Evolutionary conservation across 2,113 vertebrate genomes (phyloP).

Genomic region (Amphilophus citrinellus): DNA sequence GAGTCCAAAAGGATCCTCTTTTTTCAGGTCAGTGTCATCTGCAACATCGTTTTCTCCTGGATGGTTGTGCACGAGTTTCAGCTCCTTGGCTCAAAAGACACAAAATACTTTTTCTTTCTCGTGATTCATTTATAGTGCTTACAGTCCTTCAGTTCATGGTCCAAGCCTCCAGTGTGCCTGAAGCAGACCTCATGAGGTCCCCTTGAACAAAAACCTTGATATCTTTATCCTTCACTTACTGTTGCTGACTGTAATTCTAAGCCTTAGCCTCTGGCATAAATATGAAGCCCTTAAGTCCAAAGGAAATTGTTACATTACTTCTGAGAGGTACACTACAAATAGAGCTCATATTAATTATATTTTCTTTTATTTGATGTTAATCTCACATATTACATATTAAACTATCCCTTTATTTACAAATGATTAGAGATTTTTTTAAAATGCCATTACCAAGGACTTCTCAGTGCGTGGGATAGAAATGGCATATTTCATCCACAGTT

Average conservation of each 20-base stretch:
- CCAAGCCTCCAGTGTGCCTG: slow-evolving; percentile 36
- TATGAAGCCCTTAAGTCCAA: slow-evolving; percentile 11
- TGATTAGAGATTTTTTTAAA: not conserved
- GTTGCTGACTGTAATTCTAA: slow-evolving; percentile 9
- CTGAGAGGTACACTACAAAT: slow-evolving; percentile 11
- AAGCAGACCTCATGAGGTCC: slow-evolving; percentile 42
- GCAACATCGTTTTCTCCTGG: not conserved
- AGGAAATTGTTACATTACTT: slow-evolving; percentile 20
- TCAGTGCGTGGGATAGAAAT: not conserved
- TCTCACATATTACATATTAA: not conserved
- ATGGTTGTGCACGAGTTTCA: not conserved
- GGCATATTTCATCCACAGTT: too few species aligned
- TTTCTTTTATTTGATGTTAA: not conserved
- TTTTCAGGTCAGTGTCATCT: not conserved
- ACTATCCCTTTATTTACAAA: slow-evolving; percentile 3
- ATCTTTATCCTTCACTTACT: slow-evolving; percentile 42
- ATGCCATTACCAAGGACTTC: not conserved
- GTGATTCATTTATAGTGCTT: not conserved
- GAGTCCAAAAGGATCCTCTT: not conserved
- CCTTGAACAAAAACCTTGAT: slow-evolving; percentile 21
- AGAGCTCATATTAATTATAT: not conserved
- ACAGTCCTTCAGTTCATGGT: slow-evolving; percentile 35
- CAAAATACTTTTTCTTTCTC: not conserved
- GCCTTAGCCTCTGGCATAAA: slow-evolving; percentile 14
- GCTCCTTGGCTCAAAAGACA: not conserved